Percentiles rank a stretch among this genome's conserved stretches.
Conservation (phyloP, 2,113 vertebrate species). For the Neodontobutis hainanensis region DNA sequence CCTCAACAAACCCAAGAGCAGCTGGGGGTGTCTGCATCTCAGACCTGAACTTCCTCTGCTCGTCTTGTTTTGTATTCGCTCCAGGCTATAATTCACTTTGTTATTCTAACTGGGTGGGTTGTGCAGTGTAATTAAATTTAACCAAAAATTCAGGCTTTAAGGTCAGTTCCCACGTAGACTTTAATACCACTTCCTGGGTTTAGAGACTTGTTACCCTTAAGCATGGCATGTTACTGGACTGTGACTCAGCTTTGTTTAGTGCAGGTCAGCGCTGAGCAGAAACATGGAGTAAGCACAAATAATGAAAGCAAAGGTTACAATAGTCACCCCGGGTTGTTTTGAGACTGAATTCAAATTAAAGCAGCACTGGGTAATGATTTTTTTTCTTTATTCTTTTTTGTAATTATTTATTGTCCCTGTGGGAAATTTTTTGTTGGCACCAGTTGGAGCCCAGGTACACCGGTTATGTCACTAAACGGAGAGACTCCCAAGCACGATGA, state of each 20-base stretch:
- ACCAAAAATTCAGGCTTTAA: background rate
- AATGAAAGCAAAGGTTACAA: background rate
- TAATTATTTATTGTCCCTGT: no score
- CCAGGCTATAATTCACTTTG: background rate
- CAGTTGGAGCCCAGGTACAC: no score
- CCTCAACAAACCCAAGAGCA: background rate
- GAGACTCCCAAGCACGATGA: no score
- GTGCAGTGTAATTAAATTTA: conserved; percentile 4
- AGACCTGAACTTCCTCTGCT: conserved; percentile 2
- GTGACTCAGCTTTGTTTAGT: background rate
- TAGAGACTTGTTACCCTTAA: background rate
- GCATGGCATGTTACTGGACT: background rate
- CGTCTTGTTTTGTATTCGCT: background rate
- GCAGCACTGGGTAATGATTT: no score
- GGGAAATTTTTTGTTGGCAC: no score
- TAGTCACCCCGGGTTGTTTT: background rate
- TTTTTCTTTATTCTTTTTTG: no score
- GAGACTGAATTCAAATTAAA: background rate
- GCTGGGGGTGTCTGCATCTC: conserved; percentile 6
- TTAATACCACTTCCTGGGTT: background rate
- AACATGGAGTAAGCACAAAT: background rate
- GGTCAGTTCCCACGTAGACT: conserved; percentile 1
- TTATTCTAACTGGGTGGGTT: conserved; percentile 15
- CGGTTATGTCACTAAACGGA: no score
- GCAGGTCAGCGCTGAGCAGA: background rate